Conservation (phyloP, 1,140 invertebrate genomes). For the Bombus waltoni region DNA sequence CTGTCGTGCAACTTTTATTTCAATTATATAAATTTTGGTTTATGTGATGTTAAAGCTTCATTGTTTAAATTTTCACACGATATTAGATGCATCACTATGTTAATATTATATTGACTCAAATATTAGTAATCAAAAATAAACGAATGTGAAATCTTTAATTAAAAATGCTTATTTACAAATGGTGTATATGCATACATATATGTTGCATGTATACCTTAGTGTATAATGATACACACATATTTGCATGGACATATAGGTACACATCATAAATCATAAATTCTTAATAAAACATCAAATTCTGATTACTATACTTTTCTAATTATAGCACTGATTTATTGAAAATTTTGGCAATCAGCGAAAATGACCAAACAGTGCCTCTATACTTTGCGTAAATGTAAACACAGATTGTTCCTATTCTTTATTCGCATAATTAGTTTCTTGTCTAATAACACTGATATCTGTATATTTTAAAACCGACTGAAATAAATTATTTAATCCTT, state of each 20-base stretch:
- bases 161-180: not conserved
- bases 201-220: not conserved
- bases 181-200: not conserved
- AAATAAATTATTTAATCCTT: slow-evolving; percentile 38
- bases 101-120: not conserved
- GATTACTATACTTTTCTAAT: not conserved
- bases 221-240: not conserved
- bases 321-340: slow-evolving; percentile 5
- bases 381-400: slow-evolving; percentile 44
- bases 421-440: slow-evolving; percentile 17
- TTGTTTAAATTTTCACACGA: not conserved
- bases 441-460: slow-evolving; percentile 6
- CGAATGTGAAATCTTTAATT: not conserved
- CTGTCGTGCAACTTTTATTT: not conserved
- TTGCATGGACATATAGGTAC: not conserved
- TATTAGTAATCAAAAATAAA: not conserved
- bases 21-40: not conserved
- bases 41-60: not conserved
- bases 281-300: slow-evolving; percentile 10
- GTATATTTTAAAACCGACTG: slow-evolving; percentile 13
- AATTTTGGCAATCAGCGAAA: slow-evolving; percentile 41
- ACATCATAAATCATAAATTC: not conserved
- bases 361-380: slow-evolving; percentile 64
- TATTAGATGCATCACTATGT: not conserved
- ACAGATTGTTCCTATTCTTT: slow-evolving; percentile 59